Percentiles rank a stretch among this genome's conserved stretches.
phyloP scores from a whole-genome alignment of 2,888 invertebrate species.

The Diloba caeruleocephala region DNA sequence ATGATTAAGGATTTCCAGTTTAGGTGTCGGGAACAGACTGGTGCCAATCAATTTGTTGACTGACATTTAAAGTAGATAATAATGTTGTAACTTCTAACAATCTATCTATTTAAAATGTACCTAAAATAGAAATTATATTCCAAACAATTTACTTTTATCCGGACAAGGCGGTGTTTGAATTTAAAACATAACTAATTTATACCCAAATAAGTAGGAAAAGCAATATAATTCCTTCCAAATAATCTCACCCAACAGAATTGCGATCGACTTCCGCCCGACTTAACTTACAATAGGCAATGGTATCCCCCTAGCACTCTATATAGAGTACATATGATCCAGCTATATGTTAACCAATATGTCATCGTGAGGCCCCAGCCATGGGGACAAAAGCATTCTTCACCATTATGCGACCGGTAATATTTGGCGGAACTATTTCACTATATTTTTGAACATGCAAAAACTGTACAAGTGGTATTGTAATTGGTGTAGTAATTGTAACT shows the following conservation, averaged over 20 bases:
- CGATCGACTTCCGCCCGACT: not conserved
- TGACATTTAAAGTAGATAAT: no score
- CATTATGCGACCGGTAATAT: constrained; percentile 74
- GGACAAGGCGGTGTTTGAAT: no score
- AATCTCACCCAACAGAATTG: not conserved
- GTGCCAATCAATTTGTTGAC: no score
- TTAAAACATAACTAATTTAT: no score
- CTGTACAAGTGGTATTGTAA: constrained; percentile 3
- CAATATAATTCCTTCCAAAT: not conserved
- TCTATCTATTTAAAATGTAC: no score
- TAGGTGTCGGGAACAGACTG: no score
- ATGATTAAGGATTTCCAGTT: no score
- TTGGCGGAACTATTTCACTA: constrained; percentile 71
- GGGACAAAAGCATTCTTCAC: constrained; percentile 79
- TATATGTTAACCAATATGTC: constrained; percentile 79
- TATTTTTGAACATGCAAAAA: constrained; percentile 51
- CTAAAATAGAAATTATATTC: no score
- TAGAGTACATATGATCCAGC: constrained; percentile 54
- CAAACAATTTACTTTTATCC: no score
- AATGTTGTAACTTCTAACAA: no score
- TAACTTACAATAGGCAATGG: constrained; percentile 34
- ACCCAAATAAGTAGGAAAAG: not conserved
- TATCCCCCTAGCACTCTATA: constrained; percentile 42
- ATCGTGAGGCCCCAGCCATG: constrained; percentile 58
- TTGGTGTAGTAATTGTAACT: not conserved